These are phyloP conservation scores for Terrapene triunguis DNA, from an alignment of 2,113 vertebrate species.

Conservation along the genomic window DNA sequence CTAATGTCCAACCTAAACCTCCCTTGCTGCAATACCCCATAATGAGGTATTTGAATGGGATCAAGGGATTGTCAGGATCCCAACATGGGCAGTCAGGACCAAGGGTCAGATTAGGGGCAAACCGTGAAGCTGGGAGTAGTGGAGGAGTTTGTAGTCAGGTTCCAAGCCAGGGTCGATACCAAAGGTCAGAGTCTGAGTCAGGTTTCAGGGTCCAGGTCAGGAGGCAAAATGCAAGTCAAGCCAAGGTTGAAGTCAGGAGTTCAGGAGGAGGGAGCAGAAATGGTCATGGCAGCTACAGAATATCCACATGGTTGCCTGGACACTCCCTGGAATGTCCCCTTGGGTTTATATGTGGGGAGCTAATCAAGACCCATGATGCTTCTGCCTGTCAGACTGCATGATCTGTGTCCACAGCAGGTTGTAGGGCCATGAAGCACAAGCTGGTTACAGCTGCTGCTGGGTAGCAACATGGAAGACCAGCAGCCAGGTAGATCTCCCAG, in stretches of 20 bases:
- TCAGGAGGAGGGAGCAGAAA: not conserved
- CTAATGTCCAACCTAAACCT: too few species aligned
- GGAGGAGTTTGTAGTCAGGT: not conserved
- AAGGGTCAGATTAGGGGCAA: not conserved
- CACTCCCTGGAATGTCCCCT: not conserved
- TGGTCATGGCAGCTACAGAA: not conserved
- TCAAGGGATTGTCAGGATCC: not conserved
- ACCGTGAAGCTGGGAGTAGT: not conserved
- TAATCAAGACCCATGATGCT: not conserved
- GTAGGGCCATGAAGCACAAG: not conserved
- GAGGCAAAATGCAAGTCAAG: not conserved
- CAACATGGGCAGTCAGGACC: not conserved
- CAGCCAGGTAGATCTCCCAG: not conserved
- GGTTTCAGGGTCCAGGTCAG: not conserved
- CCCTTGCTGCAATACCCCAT: not conserved
- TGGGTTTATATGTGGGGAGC: not conserved
- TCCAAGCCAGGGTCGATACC: not conserved
- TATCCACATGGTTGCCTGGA: not conserved
- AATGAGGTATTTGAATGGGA: not conserved
- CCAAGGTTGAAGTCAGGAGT: not conserved
- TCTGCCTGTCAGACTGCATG: not conserved
- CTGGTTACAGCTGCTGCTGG: not conserved
- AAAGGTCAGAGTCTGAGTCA: not conserved
- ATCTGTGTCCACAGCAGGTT: not conserved
- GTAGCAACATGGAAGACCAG: not conserved